phyloP scores from a whole-genome alignment of 2,797 vertebrate species.

The Enteromius afrohamiltoni region DNA sequence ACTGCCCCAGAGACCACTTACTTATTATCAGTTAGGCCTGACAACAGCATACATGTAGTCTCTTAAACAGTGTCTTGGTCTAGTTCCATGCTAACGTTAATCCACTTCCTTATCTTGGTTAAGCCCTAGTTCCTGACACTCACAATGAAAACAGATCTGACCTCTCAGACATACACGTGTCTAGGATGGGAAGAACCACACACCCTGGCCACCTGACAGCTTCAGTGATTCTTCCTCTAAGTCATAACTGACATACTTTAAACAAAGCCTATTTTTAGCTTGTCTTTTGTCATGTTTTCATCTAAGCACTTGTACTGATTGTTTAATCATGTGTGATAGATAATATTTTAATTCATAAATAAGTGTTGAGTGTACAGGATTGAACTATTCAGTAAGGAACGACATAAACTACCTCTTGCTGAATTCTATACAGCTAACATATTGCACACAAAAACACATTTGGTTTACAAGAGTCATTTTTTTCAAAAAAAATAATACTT shows the following conservation, averaged over 20 bases:
- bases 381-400: neutral
- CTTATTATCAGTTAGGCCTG: neutral
- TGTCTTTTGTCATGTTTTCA: neutral
- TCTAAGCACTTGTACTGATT: neutral
- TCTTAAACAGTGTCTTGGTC: neutral
- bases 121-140: neutral
- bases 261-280: neutral
- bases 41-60: neutral
- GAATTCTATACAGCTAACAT: neutral
- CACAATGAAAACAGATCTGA: constrained; percentile 14
- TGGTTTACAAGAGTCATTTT: too few species aligned
- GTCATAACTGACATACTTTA: neutral
- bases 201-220: constrained; percentile 40
- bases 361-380: neutral
- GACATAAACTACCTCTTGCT: neutral
- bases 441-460: neutral
- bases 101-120: neutral
- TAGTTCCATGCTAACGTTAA: neutral
- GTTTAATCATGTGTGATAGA: neutral
- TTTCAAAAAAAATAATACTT: too few species aligned
- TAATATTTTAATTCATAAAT: neutral
- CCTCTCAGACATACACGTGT: constrained; percentile 2
- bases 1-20: neutral
- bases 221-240: neutral
- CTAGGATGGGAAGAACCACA: neutral